Evolutionary conservation across 2,888 invertebrate genomes (phyloP).

Genomic region (Eupsilia transversa): DNA sequence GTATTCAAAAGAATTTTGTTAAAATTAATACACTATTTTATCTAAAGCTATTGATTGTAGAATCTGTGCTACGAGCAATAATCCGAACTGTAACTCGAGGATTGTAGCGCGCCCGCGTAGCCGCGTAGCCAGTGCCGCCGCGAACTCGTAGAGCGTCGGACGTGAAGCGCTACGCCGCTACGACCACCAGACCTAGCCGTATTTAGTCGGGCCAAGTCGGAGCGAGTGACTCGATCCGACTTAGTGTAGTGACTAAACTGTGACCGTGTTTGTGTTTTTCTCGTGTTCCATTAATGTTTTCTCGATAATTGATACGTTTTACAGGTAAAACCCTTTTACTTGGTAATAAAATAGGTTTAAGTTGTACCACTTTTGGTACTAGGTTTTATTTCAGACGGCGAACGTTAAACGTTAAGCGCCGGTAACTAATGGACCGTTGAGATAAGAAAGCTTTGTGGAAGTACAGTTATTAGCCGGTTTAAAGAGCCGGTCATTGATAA

Average conservation of each 20-base stretch:
- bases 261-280: slow-evolving; percentile 75
- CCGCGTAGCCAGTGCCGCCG: slow-evolving; percentile 86
- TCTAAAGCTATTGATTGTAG: slow-evolving; percentile 85
- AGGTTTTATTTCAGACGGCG: slow-evolving; percentile 79
- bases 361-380: slow-evolving; percentile 70
- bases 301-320: slow-evolving; percentile 63
- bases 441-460: slow-evolving; percentile 79
- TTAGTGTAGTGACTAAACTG: slow-evolving; percentile 68
- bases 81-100: slow-evolving; percentile 83
- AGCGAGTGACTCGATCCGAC: slow-evolving; percentile 58
- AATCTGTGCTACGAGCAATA: slow-evolving; percentile 87
- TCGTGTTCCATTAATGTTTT: slow-evolving; percentile 69
- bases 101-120: slow-evolving; percentile 84
- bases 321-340: slow-evolving; percentile 76
- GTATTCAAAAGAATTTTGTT: slow-evolving; percentile 31
- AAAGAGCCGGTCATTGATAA: slow-evolving; percentile 64
- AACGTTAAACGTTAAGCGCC: slow-evolving; percentile 79
- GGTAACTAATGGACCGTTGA: slow-evolving; percentile 85
- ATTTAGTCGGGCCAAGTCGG: slow-evolving; percentile 55
- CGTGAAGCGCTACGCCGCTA: slow-evolving; percentile 69
- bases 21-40: slow-evolving; percentile 63
- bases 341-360: slow-evolving; percentile 74
- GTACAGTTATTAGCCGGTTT: slow-evolving; percentile 71
- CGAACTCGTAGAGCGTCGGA: slow-evolving; percentile 83
- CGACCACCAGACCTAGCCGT: slow-evolving; percentile 55